Evolutionary conservation across 92 coral and sea anemone genomes (phyloP), one percentile per base, ranked within the genome.

Genomic region (Porites divaricata): DNA sequence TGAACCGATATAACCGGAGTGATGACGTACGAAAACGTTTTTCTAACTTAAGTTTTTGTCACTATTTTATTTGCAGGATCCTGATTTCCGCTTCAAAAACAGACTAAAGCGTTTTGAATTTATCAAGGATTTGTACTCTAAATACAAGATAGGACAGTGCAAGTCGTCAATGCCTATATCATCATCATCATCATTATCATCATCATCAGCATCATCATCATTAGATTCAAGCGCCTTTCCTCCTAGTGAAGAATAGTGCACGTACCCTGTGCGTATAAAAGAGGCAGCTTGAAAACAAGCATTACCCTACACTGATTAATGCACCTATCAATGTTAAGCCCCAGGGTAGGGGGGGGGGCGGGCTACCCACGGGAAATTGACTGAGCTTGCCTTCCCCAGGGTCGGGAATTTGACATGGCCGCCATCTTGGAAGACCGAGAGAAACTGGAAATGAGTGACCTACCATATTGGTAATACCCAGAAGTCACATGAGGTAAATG

Each of bases 31-130:
- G 57, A 51, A 24, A 7, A 9, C 13, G 3, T 12, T 8, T 35
- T 77, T 3, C 45, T 35, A 35, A 35, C 6, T 35, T 35, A 20
- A 21, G 4, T 63, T 48, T 50, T 14, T 7, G 20, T 49, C 75
- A 63, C 71, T 48, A 41, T 72, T 6, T 14, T 62, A 22, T 8
- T 75, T 52, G 7, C 64, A 84, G 88, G 83, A 84, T 74, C 88
- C 88, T 19, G 88, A 84, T 48, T 45, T 69, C 35, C 65, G 88
- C 49, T 84, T 84, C 15, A 54, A 57, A 75, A 84, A 84, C 49
- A 75, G 88, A 75, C 81, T 84, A 4, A 64, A 84, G 65, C 88
- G 88, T 28, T 84, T 84, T 12, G 88, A 84, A 67, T 84, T 84
- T 45, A 75, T 84, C 48, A 84, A 82, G 9, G 88, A 84, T 54